These are phyloP conservation scores for Dryococelus australis DNA, from an alignment of 2,888 invertebrate genomes.

Conservation along the genomic window DNA sequence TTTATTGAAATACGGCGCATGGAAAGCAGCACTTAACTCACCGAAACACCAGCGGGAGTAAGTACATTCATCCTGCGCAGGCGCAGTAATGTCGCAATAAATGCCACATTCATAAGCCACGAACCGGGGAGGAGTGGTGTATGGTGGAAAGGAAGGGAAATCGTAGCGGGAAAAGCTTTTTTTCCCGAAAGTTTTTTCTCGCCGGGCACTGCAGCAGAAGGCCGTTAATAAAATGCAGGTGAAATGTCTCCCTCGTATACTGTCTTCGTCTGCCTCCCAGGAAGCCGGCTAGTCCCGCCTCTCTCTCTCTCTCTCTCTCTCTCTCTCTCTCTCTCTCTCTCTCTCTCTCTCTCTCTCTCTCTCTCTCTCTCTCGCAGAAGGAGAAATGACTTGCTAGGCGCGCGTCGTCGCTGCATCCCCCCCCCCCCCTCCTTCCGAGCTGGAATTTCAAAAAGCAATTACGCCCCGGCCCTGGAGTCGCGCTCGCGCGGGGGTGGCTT, in stretches of 20 bases:
- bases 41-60: background rate
- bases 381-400: background rate
- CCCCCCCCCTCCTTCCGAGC: too few relatives aligned
- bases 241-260: background rate
- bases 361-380: constrained; percentile 43
- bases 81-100: background rate
- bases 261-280: background rate
- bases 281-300: background rate
- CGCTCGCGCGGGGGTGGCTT: background rate
- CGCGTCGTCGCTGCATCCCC: background rate
- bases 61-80: background rate
- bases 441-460: constrained; percentile 18
- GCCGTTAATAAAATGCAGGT: background rate
- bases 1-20: background rate
- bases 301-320: background rate
- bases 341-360: background rate
- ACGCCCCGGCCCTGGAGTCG: background rate
- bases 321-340: too few relatives aligned
- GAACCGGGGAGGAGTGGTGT: background rate
- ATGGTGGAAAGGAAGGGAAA: background rate
- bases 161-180: background rate
- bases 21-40: background rate
- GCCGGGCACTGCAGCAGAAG: background rate
- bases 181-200: background rate
- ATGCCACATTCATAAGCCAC: background rate